Evolutionary conservation across 2,113 vertebrate genomes (phyloP), one percentile per base, ranked within the genome.

Genomic region (Rhizomys pruinosus): DNA sequence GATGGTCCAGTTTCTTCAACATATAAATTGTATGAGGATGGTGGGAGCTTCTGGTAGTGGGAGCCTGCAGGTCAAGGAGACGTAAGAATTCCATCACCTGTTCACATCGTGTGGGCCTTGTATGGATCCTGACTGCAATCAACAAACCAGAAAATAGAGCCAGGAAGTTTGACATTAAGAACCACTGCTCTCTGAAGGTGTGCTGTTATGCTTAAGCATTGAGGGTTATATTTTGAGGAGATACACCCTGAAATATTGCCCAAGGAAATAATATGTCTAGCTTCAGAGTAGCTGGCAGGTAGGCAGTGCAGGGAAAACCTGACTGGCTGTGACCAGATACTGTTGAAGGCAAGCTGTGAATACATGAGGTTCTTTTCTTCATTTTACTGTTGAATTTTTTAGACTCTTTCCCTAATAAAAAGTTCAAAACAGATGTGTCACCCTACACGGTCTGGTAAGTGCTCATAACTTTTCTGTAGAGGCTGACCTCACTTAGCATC

Each of bases 321-420:
- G 66, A 22, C 3, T 7, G 61, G 42, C 71, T 7, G 1, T 78
- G 32, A 25, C 52, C 72, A 39, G 39, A 12, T 87, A 27, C 66
- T 91, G 55, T 72, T 59, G 39, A 63, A 80, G 34, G 55, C 29
- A 34, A 87, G 52, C 79, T 37, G 34, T 22, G 25, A 3, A 4
- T 87, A 5, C 34, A 1, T 85, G 81, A 79, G 9, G 15, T 72
- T 94, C 39, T 57, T 4, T 84, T 90, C 20, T 64, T 92, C n/a
- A 9, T 34, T 89, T 32, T 63, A 8, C 57, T 57, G 1, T 72
- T 73, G 20, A 90, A 13, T 76, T 39, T 37, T 39, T 93, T 90
- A 78, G 68, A 93, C 55, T 23, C 66, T 72, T 92, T 71, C 79
- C 77, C 61, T 82, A 64, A n/a, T 73, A 82, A 78, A 73, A 84